Percentiles rank a stretch among this genome's conserved stretches.
Conservation (phyloP, 1,140 invertebrate genomes). For the Antheraea mylitta region DNA sequence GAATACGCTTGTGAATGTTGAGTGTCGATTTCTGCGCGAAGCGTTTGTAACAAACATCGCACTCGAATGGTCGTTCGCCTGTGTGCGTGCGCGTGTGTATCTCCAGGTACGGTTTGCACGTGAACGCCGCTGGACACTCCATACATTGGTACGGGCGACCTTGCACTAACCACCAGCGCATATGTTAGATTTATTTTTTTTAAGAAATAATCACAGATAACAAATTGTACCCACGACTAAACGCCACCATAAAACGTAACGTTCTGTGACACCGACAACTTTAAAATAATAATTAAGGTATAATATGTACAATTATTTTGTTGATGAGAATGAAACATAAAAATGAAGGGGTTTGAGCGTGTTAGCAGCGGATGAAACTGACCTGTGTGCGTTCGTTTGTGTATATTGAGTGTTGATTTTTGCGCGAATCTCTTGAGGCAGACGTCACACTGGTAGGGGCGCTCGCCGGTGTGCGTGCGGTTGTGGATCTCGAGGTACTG, state of each 20-base stretch:
- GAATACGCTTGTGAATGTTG: constrained; percentile 90
- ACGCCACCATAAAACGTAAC: constrained; percentile 13
- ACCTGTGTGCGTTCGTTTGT: constrained; percentile 75
- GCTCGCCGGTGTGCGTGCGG: constrained; percentile 84
- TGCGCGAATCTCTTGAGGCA: constrained; percentile 77
- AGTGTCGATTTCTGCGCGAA: constrained; percentile 87
- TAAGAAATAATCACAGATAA: not conserved
- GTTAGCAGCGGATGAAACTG: constrained; percentile 22
- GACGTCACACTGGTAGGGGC: constrained; percentile 76
- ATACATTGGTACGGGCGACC: constrained; percentile 83
- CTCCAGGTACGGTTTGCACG: constrained; percentile 83
- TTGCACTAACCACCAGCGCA: constrained; percentile 55
- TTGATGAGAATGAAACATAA: constrained; percentile 10
- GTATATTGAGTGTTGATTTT: constrained; percentile 75
- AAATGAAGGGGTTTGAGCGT: constrained; percentile 12
- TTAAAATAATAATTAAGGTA: constrained; percentile 20
- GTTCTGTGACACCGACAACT: constrained; percentile 70
- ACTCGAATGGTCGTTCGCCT: constrained; percentile 86
- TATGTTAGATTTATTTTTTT: constrained; percentile 11
- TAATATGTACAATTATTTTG: constrained; percentile 4
- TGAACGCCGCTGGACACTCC: constrained; percentile 82
- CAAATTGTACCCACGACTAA: not conserved
- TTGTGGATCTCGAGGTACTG: constrained; percentile 88
- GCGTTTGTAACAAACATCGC: constrained; percentile 83
- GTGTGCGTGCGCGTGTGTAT: constrained; percentile 89